Evolutionary conservation across 2,888 invertebrate species (phyloP).

Genomic region (Thysanoteuthis rhombus): DNA sequence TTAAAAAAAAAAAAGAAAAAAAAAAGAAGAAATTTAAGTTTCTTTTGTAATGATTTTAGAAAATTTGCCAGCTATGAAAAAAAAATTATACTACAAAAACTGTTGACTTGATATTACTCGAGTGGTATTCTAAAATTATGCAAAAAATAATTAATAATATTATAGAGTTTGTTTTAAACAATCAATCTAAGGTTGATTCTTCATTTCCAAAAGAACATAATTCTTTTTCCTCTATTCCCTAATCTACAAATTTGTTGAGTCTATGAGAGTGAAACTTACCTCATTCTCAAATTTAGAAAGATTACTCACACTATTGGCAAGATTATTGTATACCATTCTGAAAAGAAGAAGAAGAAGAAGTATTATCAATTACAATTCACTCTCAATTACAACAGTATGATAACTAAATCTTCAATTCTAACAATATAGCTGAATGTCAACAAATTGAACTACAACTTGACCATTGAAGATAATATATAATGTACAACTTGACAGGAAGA

Average conservation of each 20-base stretch:
- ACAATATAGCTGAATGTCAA: not conserved
- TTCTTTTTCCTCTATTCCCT: not conserved
- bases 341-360: not conserved
- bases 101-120: no score
- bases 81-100: no score
- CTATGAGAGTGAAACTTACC: conserved; percentile 15
- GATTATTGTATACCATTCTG: conserved; percentile 20
- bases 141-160: no score
- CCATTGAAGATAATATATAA: no score
- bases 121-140: no score
- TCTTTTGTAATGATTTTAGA: no score
- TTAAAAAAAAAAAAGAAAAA: no score
- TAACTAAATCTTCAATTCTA: not conserved
- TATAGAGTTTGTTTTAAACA: no score
- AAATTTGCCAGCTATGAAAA: no score
- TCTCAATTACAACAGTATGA: not conserved
- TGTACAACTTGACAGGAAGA: no score
- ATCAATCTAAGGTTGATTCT: not conserved
- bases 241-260: not conserved
- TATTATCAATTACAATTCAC: not conserved
- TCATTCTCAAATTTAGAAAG: conserved; percentile 17
- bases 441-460: no score
- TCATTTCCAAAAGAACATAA: not conserved
- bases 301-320: conserved; percentile 24
- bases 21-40: no score